Base-by-base conservation (phyloP, 2,888 invertebrate species). In the Ormyrus pomaceus region DNA sequence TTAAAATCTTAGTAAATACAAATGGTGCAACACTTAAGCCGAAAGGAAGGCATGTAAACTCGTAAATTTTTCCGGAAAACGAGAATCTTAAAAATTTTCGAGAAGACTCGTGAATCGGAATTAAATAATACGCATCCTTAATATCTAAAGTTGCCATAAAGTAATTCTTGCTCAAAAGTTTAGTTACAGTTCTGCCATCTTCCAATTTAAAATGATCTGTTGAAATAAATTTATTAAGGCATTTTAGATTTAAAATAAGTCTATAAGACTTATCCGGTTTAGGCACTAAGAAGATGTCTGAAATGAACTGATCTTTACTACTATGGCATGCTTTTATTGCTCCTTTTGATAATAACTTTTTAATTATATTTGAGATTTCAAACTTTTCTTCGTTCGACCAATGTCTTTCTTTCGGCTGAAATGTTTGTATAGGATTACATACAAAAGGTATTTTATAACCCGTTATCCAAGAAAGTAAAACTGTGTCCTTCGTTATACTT, bases 1-100 rank as follows among this genome's bases (percentile, higher is more conserved):
- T n/a, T n/a, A n/a, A n/a, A n/a, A n/a, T n/a, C n/a, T n/a, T n/a
- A n/a, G n/a, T n/a, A n/a, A n/a, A n/a, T n/a, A n/a, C n/a, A n/a
- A n/a, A n/a, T n/a, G n/a, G n/a, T n/a, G n/a, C n/a, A n/a, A n/a
- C n/a, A 56, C 56, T 77, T 2, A 84, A 61, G 3, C 83, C 82
- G 50, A 84, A 83, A 8, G 84, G 82, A 3, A 84, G 45, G 45
- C 72, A 76, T 11, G 71, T 79, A 64, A 83, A 84, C 70, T 83
- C 82, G 51, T 81, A 83, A 10, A 48, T 4, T 64, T 50, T 45
- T 3, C n/a, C n/a, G 3, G 76, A 7, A 56, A 83, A 82, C 5
- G 10, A 46, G 70, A 83, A 84, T 69, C 82, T 65, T 11, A 84
- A 56, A 55, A 66, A 83, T 65, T 82, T 83, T 72, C 71, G 77